Conservation (phyloP, 2,113 vertebrate species). For the Symphodus melops region DNA sequence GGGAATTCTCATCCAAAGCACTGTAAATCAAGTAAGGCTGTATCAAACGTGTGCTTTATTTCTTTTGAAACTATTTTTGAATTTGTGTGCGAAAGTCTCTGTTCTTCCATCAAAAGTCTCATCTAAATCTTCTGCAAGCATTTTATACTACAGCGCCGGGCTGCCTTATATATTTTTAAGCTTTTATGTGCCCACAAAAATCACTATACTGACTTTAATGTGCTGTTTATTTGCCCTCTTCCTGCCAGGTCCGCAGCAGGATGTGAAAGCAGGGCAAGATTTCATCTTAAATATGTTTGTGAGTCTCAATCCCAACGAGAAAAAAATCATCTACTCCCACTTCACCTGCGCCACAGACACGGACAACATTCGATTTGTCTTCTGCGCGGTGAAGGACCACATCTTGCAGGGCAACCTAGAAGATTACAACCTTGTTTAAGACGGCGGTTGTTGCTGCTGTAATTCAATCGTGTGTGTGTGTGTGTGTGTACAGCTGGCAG, state of each 20-base stretch:
- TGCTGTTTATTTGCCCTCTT: background rate
- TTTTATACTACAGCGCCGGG: background rate
- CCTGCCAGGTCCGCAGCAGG: constrained; percentile 85
- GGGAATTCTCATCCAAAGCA: no score
- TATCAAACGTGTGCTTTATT: background rate
- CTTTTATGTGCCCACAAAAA: constrained; percentile 20
- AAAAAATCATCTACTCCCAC: constrained; percentile 89
- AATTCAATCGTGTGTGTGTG: constrained; percentile 31
- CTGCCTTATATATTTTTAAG: background rate
- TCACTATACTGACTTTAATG: background rate
- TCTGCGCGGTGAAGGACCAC: constrained; percentile 80
- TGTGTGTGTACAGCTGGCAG: constrained; percentile 35
- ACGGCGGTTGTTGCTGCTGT: background rate
- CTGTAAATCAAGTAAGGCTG: background rate
- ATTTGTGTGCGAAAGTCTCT: background rate
- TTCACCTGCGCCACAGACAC: constrained; percentile 85
- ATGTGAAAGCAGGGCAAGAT: constrained; percentile 83
- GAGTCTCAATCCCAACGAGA: constrained; percentile 85
- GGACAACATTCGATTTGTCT: constrained; percentile 83
- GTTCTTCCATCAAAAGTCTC: background rate
- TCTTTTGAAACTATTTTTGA: background rate
- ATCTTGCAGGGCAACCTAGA: constrained; percentile 87
- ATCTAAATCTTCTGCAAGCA: background rate
- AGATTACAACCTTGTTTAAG: constrained; percentile 86
- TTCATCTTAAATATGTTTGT: constrained; percentile 91